Evolutionary conservation across 2,888 invertebrate genomes (phyloP).

Genomic region (Furcula furcula): DNA sequence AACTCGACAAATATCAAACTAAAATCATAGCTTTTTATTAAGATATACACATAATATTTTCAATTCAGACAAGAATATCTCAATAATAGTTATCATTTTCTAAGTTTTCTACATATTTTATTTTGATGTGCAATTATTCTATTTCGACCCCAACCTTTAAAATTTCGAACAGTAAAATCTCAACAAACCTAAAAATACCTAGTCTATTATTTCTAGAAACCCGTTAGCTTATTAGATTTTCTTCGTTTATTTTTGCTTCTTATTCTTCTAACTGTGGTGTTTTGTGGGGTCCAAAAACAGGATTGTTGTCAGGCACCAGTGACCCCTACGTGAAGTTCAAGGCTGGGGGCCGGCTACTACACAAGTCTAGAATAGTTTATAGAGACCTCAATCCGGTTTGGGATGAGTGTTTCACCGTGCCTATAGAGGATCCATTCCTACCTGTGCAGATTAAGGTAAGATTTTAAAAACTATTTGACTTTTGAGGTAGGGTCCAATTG

Average conservation of each 20-base stretch:
- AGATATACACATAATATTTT: too few species aligned
- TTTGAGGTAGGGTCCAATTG: too few species aligned
- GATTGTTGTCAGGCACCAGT: slow-evolving; percentile 90
- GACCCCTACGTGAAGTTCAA: slow-evolving; percentile 99
- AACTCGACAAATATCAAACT: too few species aligned
- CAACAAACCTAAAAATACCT: too few species aligned
- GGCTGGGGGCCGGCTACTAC: slow-evolving; percentile 90
- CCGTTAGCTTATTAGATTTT: slow-evolving; percentile 31
- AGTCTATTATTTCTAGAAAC: neutral
- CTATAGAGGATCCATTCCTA: slow-evolving; percentile 94
- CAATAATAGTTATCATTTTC: too few species aligned
- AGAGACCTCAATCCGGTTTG: slow-evolving; percentile 98
- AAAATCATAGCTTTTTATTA: too few species aligned
- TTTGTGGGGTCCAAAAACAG: slow-evolving; percentile 74
- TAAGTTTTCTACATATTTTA: too few species aligned
- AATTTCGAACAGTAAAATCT: too few species aligned
- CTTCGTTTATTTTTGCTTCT: slow-evolving; percentile 61
- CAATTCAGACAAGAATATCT: too few species aligned
- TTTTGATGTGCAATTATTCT: too few species aligned
- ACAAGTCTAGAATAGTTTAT: slow-evolving; percentile 97
- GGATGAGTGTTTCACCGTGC: slow-evolving; percentile 97
- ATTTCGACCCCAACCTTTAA: neutral
- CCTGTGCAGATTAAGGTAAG: slow-evolving; percentile 92
- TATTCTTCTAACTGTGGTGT: slow-evolving; percentile 58
- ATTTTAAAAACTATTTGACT: too few species aligned